phyloP scores from a whole-genome alignment of 2,888 invertebrate species.

The Eurytoma californica region DNA sequence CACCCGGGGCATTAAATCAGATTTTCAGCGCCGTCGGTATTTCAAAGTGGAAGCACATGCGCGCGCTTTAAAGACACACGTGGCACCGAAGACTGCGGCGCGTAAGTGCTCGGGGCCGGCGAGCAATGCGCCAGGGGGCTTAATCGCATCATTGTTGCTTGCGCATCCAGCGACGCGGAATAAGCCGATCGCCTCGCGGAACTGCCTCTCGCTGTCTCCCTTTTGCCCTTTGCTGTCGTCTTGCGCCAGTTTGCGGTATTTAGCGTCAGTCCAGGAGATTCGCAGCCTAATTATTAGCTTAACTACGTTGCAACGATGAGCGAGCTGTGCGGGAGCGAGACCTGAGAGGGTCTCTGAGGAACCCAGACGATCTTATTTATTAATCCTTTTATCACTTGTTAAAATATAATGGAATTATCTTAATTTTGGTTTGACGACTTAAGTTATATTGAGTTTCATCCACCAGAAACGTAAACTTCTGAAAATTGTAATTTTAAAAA shows the following conservation, averaged over 20 bases:
- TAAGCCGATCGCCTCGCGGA: slow-evolving; percentile 70
- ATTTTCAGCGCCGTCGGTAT: slow-evolving; percentile 25
- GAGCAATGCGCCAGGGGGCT: slow-evolving; percentile 68
- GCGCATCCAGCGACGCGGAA: slow-evolving; percentile 69
- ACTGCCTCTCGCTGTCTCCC: slow-evolving; percentile 6
- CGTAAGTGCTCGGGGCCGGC: slow-evolving; percentile 65
- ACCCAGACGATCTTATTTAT: slow-evolving; percentile 9
- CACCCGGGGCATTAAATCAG: slow-evolving; percentile 25
- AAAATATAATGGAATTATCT: slow-evolving; percentile 12
- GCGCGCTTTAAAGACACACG: slow-evolving; percentile 12
- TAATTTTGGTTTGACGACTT: neutral
- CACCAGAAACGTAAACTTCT: no score
- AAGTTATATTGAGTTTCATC: no score
- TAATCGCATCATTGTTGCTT: slow-evolving; percentile 72
- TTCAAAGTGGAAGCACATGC: slow-evolving; percentile 6
- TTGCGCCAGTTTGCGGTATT: slow-evolving; percentile 30
- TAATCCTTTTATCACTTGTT: slow-evolving; percentile 30
- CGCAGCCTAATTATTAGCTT: slow-evolving; percentile 44
- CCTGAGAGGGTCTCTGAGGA: neutral
- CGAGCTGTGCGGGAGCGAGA: neutral
- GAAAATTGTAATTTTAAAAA: no score
- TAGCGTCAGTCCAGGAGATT: slow-evolving; percentile 23
- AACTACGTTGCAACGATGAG: slow-evolving; percentile 15
- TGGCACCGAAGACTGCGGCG: slow-evolving; percentile 10
- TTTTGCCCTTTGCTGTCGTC: slow-evolving; percentile 31